phyloP scores from a whole-genome alignment of 1,140 invertebrate species.

The Agrypnia vestita region DNA sequence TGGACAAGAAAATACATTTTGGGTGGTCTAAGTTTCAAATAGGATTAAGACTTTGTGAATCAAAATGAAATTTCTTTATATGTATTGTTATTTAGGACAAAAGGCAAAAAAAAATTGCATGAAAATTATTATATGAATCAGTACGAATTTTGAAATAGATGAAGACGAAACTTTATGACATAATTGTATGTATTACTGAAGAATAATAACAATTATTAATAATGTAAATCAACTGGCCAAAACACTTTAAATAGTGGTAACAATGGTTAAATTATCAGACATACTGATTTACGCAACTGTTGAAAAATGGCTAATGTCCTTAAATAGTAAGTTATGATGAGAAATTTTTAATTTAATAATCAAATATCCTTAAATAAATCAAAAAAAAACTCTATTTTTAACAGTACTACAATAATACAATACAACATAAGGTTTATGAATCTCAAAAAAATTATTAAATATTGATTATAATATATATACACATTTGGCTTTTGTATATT shows the following conservation, averaged over 20 bases:
- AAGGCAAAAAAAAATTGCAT: too few species aligned
- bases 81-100: too few species aligned
- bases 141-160: too few species aligned
- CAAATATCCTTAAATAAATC: slow-evolving; percentile 15
- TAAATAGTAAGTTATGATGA: slow-evolving; percentile 46
- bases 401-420: not conserved
- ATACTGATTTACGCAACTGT: not conserved
- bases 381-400: slow-evolving; percentile 12
- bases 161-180: too few species aligned
- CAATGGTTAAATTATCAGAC: not conserved
- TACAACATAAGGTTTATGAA: slow-evolving; percentile 36
- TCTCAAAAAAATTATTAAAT: slow-evolving; percentile 21
- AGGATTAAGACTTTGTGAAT: too few species aligned
- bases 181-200: too few species aligned
- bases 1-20: too few species aligned
- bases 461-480: slow-evolving; percentile 30
- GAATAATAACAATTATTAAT: too few species aligned
- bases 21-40: too few species aligned
- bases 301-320: slow-evolving; percentile 41
- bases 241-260: slow-evolving; percentile 24
- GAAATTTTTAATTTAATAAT: slow-evolving; percentile 16
- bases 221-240: slow-evolving; percentile 14
- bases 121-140: too few species aligned
- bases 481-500: slow-evolving; percentile 51
- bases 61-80: too few species aligned